A percentile compares a stretch with the other conserved stretches of the same genome.
Conservation (phyloP, 1,140 invertebrate genomes). For the Drosophila eugracilis region DNA sequence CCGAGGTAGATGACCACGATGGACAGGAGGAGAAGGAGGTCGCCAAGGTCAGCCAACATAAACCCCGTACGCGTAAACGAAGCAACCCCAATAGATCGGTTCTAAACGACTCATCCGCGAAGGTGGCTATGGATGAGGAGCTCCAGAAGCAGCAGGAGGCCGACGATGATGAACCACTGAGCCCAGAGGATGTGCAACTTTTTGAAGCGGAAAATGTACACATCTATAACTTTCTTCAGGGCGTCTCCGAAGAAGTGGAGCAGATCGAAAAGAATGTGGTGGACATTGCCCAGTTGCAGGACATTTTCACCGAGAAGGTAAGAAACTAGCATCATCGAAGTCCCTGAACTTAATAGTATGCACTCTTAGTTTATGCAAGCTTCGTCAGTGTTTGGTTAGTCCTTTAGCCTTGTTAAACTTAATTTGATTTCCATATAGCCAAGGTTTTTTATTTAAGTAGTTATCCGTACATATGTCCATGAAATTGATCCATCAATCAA, state of each 20-base stretch:
- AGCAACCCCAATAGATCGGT: slow-evolving; percentile 17
- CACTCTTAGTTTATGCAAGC: too few relatives aligned
- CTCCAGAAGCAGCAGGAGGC: slow-evolving; percentile 71
- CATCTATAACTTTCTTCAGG: slow-evolving; percentile 94
- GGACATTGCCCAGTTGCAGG: slow-evolving; percentile 97
- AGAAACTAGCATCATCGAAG: neutral
- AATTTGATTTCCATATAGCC: neutral
- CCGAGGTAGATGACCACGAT: slow-evolving; percentile 18
- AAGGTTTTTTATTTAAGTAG: neutral
- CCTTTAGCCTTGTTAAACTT: too few relatives aligned
- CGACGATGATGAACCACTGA: slow-evolving; percentile 87
- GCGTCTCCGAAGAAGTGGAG: slow-evolving; percentile 91
- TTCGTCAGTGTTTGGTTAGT: too few relatives aligned
- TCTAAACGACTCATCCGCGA: slow-evolving; percentile 57
- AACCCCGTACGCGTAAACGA: slow-evolving; percentile 52
- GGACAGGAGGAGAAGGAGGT: neutral
- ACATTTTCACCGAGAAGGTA: slow-evolving; percentile 98
- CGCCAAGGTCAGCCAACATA: slow-evolving; percentile 13
- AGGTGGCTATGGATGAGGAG: slow-evolving; percentile 78
- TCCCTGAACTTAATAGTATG: too few relatives aligned
- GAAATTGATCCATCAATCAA: neutral
- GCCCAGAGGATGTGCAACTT: slow-evolving; percentile 95
- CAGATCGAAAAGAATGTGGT: slow-evolving; percentile 97
- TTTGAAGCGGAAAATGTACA: slow-evolving; percentile 94
- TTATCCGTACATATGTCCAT: neutral